Evolutionary conservation across 2,113 vertebrate genomes (phyloP).

Genomic region (Alethe castanea): DNA sequence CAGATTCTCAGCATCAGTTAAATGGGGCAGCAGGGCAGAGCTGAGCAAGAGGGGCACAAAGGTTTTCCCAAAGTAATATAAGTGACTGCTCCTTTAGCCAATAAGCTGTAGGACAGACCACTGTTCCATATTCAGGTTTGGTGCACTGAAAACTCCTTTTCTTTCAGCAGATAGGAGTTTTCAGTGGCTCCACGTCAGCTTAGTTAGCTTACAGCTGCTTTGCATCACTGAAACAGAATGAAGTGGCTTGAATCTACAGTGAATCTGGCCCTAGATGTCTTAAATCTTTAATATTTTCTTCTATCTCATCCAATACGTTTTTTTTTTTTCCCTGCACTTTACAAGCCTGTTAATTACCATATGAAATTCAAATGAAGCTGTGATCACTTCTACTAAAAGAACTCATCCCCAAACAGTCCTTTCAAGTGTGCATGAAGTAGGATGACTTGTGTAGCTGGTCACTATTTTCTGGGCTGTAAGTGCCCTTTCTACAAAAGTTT

Average conservation of each 20-base stretch:
- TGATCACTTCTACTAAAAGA: not conserved
- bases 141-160: not conserved
- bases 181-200: not conserved
- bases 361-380: not conserved
- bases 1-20: not conserved
- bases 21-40: not conserved
- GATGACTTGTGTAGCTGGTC: not conserved
- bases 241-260: not conserved
- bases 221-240: slow-evolving; percentile 2
- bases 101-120: not conserved
- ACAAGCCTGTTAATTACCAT: not conserved
- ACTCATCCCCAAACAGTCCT: not conserved
- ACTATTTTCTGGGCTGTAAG: not conserved
- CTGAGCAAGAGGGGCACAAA: not conserved
- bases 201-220: not conserved
- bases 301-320: not conserved
- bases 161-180: not conserved
- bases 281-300: slow-evolving; percentile 17
- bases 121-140: not conserved
- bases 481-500: not conserved
- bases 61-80: not conserved
- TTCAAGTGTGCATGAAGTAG: not conserved
- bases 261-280: not conserved
- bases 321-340: not conserved
- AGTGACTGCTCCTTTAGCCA: not conserved